phyloP scores from a whole-genome alignment of 2,113 vertebrate genomes.

The Coptodon rendalli region DNA sequence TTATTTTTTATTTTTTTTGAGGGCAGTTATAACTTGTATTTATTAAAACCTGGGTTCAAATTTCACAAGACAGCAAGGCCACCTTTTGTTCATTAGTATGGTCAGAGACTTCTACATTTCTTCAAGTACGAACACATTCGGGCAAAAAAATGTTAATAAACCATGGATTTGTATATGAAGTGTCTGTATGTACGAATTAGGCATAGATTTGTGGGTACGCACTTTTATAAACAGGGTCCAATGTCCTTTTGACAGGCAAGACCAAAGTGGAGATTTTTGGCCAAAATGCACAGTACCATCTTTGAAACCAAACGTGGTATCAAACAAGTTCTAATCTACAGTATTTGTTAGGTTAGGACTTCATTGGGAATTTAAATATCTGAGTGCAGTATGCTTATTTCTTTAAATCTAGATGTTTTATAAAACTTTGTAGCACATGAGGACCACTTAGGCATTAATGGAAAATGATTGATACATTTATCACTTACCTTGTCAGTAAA shows the following conservation, averaged over 20 bases:
- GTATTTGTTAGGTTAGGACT: accelerated
- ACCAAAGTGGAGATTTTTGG: not conserved
- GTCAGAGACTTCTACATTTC: not conserved
- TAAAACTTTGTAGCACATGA: not conserved
- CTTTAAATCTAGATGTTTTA: not conserved
- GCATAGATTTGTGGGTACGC: accelerated
- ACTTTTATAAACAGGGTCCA: not conserved
- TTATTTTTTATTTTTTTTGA: not conserved
- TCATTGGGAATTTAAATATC: not conserved
- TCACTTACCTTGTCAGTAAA: not conserved
- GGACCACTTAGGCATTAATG: not conserved
- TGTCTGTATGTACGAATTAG: accelerated
- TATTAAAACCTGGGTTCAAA: not conserved
- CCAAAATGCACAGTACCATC: accelerated
- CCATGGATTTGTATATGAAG: not conserved
- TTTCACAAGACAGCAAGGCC: not conserved
- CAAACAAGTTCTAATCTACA: not conserved
- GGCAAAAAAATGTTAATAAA: not conserved
- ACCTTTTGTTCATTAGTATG: not conserved
- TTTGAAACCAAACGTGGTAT: not conserved
- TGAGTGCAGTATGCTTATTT: accelerated
- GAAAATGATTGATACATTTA: not conserved
- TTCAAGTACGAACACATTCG: not conserved
- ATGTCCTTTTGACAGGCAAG: not conserved
- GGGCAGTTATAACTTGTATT: not conserved